A percentile compares a stretch with the other conserved stretches of the same genome.
phyloP scores from a whole-genome alignment of 2,888 invertebrate species.

The Theretra japonica region DNA sequence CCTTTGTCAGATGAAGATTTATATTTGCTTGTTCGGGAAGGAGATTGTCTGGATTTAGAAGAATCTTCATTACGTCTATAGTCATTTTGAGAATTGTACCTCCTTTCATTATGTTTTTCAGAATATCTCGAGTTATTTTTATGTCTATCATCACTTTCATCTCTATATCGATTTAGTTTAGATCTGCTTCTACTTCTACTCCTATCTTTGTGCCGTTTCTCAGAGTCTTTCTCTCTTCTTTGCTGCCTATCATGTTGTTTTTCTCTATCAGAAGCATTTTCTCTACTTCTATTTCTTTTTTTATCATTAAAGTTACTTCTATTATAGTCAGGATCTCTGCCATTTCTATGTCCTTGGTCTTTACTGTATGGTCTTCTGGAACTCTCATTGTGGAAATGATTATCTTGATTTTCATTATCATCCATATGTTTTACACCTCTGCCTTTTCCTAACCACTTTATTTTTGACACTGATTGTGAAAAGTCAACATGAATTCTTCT shows the following conservation, averaged over 20 bases:
- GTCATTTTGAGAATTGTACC: conserved; percentile 25
- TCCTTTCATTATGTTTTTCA: conserved; percentile 34
- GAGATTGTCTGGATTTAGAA: conserved; percentile 21
- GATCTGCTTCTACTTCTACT: conserved; percentile 57
- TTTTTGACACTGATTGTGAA: conserved; percentile 98
- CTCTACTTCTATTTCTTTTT: conserved; percentile 50
- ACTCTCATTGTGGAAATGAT: conserved; percentile 44
- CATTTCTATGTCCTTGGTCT: conserved; percentile 45
- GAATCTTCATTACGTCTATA: conserved; percentile 32
- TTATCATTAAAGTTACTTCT: conserved; percentile 49
- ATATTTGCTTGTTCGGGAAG: conserved; percentile 15
- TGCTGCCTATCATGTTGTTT: conserved; percentile 37
- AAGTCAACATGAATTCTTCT: conserved; percentile 99
- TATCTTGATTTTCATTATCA: conserved; percentile 51
- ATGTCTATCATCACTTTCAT: conserved; percentile 37
- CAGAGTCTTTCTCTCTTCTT: conserved; percentile 33
- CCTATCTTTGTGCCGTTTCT: conserved; percentile 52
- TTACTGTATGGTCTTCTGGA: conserved; percentile 46
- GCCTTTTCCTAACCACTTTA: conserved; percentile 95
- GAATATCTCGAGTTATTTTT: conserved; percentile 29
- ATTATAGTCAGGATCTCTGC: conserved; percentile 40
- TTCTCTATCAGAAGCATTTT: conserved; percentile 37
- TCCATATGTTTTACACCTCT: conserved; percentile 88
- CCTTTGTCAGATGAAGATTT: conserved; percentile 10
- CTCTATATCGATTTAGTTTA: conserved; percentile 33